phyloP scores from a whole-genome alignment of 2,113 vertebrate genomes.

The Sialia sialis region DNA sequence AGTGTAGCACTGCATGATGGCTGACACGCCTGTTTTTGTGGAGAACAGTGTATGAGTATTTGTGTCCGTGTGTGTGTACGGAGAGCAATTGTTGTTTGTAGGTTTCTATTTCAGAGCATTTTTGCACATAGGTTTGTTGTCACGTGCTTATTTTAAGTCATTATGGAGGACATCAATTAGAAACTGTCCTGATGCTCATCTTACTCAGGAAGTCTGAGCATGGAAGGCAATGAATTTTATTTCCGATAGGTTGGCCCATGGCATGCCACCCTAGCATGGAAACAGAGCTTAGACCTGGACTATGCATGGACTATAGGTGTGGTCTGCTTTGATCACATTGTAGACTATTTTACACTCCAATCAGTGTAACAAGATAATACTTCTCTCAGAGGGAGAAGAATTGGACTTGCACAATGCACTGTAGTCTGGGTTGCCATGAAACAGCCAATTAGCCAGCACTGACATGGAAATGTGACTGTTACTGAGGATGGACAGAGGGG shows the following conservation, averaged over 20 bases:
- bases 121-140: not conserved
- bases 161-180: not conserved
- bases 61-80: not conserved
- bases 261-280: not conserved
- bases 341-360: not conserved
- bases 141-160: not conserved
- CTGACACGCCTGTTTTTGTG: not conserved
- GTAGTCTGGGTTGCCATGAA: not conserved
- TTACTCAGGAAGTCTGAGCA: conserved; percentile 19
- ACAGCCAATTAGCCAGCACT: not conserved
- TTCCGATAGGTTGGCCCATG: not conserved
- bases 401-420: not conserved
- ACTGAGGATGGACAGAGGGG: not conserved
- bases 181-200: not conserved
- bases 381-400: not conserved
- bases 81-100: not conserved
- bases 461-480: not conserved
- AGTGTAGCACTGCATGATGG: not conserved
- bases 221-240: not conserved
- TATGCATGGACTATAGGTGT: not conserved
- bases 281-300: not conserved
- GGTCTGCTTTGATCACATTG: not conserved
- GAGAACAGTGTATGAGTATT: not conserved
- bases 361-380: not conserved
- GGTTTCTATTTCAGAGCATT: not conserved